phyloP scores from a whole-genome alignment of 2,113 vertebrate species.

The Mus pahari region DNA sequence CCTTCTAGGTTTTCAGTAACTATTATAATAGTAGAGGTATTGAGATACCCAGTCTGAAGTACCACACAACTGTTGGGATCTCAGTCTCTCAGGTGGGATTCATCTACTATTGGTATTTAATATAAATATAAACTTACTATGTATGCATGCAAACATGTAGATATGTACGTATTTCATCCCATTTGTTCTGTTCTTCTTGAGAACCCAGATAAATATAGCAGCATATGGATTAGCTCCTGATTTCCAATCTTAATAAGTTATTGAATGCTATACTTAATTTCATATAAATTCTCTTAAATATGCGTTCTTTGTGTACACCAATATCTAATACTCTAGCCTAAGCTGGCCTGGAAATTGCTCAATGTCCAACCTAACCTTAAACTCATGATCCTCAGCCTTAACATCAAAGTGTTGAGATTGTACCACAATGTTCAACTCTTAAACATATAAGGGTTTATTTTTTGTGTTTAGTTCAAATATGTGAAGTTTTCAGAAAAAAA shows the following conservation, averaged over 20 bases:
- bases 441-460: background rate
- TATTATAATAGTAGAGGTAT: background rate
- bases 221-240: background rate
- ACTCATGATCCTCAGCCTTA: background rate
- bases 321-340: background rate
- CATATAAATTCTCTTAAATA: background rate
- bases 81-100: background rate
- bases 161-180: background rate
- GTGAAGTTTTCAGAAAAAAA: background rate
- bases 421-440: background rate
- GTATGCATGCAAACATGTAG: background rate
- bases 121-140: background rate
- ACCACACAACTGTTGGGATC: no score
- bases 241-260: background rate
- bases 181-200: background rate
- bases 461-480: constrained; percentile 26
- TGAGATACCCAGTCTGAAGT: background rate
- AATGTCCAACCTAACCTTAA: background rate
- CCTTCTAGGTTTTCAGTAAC: background rate
- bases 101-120: background rate
- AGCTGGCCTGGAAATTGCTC: background rate
- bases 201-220: background rate
- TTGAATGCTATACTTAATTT: background rate
- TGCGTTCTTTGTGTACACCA: background rate
- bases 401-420: background rate